phyloP scores from a whole-genome alignment of 2,888 invertebrate genomes.

The Stenurella melanura region DNA sequence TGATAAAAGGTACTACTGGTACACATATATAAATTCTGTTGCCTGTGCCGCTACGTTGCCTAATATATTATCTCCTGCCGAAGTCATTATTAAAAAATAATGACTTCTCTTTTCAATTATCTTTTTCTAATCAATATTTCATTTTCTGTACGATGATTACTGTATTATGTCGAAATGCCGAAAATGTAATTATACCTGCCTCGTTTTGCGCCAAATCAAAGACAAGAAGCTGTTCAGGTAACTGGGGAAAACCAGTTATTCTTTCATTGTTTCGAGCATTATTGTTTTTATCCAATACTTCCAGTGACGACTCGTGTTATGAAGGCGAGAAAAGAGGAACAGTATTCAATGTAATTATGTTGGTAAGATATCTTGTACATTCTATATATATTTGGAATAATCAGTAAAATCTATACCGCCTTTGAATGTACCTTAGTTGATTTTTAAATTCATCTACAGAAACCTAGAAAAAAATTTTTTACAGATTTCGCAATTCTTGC shows the following conservation, averaged over 20 bases:
- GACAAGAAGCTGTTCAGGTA: conserved; percentile 16
- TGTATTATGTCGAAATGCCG: not conserved
- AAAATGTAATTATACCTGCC: conserved; percentile 5
- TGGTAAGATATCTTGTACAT: too few relatives aligned
- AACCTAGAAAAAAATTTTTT: too few relatives aligned
- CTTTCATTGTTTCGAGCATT: not conserved
- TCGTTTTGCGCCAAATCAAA: not conserved
- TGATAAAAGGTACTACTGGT: too few relatives aligned
- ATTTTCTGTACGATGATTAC: not conserved
- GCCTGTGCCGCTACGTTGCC: not conserved
- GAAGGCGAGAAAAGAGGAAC: too few relatives aligned
- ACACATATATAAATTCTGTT: too few relatives aligned
- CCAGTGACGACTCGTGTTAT: not conserved
- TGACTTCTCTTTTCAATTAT: not conserved
- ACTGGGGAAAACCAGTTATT: conserved; percentile 21
- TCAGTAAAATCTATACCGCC: too few relatives aligned
- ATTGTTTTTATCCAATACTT: not conserved
- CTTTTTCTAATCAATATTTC: not conserved
- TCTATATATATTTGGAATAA: too few relatives aligned
- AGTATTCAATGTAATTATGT: too few relatives aligned
- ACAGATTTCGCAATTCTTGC: too few relatives aligned
- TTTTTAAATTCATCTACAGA: too few relatives aligned
- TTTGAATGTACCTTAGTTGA: too few relatives aligned
- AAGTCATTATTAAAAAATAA: conserved; percentile 3
- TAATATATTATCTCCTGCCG: not conserved